These are phyloP conservation scores for Tanytarsus gracilentus DNA, from an alignment of 2,888 invertebrate species.

Conservation along the genomic window DNA sequence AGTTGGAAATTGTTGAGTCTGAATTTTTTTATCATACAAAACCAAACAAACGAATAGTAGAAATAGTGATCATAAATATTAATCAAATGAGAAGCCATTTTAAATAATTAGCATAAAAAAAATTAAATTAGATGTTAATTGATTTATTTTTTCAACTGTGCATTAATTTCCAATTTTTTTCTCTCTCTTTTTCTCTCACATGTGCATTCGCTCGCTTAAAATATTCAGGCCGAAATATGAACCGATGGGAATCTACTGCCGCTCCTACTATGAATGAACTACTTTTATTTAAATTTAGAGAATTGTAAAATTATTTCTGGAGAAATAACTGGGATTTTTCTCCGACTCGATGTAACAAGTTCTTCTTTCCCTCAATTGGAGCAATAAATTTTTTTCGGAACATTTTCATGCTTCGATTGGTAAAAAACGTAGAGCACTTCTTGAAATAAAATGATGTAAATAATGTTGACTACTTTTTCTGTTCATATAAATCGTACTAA, in stretches of 20 bases:
- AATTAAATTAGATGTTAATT: background rate
- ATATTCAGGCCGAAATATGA: constrained; percentile 25
- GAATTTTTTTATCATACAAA: background rate
- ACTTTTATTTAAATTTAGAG: background rate
- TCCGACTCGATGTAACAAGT: background rate
- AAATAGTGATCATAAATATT: background rate
- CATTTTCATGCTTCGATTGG: background rate
- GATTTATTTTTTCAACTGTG: background rate
- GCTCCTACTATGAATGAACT: constrained; percentile 26
- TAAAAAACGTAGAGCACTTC: background rate
- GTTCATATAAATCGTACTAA: background rate
- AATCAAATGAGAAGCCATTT: background rate
- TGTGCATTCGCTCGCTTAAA: background rate
- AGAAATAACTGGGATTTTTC: background rate
- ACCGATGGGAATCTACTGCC: constrained; percentile 28
- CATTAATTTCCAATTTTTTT: constrained; percentile 5
- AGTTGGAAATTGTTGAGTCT: background rate
- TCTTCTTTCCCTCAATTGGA: background rate
- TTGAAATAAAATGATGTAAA: background rate
- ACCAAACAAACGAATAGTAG: constrained; percentile 9
- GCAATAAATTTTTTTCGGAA: background rate
- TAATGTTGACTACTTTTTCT: background rate
- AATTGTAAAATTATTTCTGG: background rate
- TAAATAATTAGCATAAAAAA: background rate
- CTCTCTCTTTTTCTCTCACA: constrained; percentile 14